A percentile compares a stretch with the other conserved stretches of the same genome.
Evolutionary conservation across 2,888 invertebrate genomes (phyloP).

Genomic region (Lymantria dispar): DNA sequence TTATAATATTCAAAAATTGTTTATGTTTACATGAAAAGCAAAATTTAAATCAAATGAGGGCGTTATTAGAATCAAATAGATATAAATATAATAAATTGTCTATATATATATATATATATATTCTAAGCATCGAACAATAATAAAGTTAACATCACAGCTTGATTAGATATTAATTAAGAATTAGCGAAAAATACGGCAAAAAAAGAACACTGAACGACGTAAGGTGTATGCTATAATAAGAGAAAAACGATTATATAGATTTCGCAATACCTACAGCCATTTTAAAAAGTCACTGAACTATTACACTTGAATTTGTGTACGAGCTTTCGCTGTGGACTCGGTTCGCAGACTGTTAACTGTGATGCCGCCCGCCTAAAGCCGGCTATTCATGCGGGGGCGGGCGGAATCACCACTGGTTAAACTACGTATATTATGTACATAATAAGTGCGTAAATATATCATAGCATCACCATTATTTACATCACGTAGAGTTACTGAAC

Average conservation of each 20-base stretch:
- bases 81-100: too few relatives aligned
- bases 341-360: conserved; percentile 57
- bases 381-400: conserved; percentile 56
- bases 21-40: background rate
- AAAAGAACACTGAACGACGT: background rate
- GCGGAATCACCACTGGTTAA: conserved; percentile 37
- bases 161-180: too few relatives aligned
- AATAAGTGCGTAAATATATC: conserved; percentile 19
- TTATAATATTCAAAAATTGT: background rate
- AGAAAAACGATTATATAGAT: conserved; percentile 2
- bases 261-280: conserved; percentile 68
- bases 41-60: background rate
- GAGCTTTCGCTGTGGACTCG: conserved; percentile 61
- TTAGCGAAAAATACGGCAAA: background rate
- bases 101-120: too few relatives aligned
- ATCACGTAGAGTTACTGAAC: conserved; percentile 29
- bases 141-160: too few relatives aligned
- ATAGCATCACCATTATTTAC: conserved; percentile 50
- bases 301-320: conserved; percentile 48
- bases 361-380: conserved; percentile 66
- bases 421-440: conserved; percentile 23
- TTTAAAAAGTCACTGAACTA: conserved; percentile 48
- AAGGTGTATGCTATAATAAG: background rate
- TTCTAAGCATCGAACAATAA: too few relatives aligned
- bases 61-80: background rate